phyloP scores from a whole-genome alignment of 2,888 invertebrate genomes.

The Epicampocera succincta region DNA sequence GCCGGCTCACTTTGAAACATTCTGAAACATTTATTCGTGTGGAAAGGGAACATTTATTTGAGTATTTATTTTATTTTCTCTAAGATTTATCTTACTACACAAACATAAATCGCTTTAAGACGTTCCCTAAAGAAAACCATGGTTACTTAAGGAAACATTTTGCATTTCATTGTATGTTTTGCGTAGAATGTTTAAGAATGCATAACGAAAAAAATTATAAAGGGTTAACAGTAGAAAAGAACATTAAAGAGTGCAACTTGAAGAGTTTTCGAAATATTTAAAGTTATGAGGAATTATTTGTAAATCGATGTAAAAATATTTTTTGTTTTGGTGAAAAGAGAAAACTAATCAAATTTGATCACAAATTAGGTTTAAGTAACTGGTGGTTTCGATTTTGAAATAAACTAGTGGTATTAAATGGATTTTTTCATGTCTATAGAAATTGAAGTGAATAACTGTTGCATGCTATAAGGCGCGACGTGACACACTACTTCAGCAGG shows the following conservation, averaged over 20 bases:
- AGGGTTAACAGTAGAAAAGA: neutral
- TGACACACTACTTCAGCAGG: too few species aligned
- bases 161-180: constrained; percentile 13
- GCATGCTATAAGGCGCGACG: too few species aligned
- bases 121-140: constrained; percentile 28
- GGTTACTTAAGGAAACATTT: constrained; percentile 34
- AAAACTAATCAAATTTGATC: too few species aligned
- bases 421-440: too few species aligned
- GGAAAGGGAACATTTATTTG: neutral
- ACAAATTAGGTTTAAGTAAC: too few species aligned
- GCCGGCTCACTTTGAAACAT: neutral
- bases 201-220: constrained; percentile 10
- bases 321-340: too few species aligned
- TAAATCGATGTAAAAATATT: too few species aligned
- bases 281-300: too few species aligned
- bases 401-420: too few species aligned
- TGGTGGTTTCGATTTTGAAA: too few species aligned
- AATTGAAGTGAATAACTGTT: too few species aligned
- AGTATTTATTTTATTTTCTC: constrained; percentile 25
- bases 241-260: neutral
- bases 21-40: neutral
- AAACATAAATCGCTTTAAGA: constrained; percentile 59
- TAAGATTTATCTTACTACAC: constrained; percentile 47
- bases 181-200: constrained; percentile 29
- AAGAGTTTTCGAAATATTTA: neutral